Evolutionary conservation across 1,140 invertebrate genomes (phyloP), one percentile per base, ranked within the genome.

Genomic region (Lysiphlebus fabarum): DNA sequence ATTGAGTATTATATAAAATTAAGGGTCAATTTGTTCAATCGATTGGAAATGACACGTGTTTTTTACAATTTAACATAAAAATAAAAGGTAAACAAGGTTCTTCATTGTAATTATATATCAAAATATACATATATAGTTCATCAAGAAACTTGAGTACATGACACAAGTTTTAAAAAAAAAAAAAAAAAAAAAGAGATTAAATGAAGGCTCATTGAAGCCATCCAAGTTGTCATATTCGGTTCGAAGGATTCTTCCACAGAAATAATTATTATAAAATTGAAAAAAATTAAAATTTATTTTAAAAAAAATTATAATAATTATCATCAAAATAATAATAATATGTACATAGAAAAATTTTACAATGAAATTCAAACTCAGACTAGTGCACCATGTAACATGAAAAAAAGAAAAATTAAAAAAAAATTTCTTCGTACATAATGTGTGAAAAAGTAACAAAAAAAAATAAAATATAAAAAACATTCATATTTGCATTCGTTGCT

Each of bases 41-140:
- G 61, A 72, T 70, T 68, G 69, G 70, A 73, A 73, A 62, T 71
- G 73, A 74, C 72, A 74, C 70, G 70, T 73, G 72, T 73, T 72
- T 70, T 65, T 53, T 70, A 67, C 66, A 68, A 57, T 73, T 70
- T 65, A 67, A 69, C 64, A 56, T 40, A 38, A 40, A 53, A 8
- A 55, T 48, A 42, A 43, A 17, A 47, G 58, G 49, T 48, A 26
- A 60, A 42, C 53, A 56, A 58, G 47, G 48, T n/a, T 56, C 5
- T 14, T 50, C 51, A 42, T 55, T 66, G 70, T 68, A 71, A 72
- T 59, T 57, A 49, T 67, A 73, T 67, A 67, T 53, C 43, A n/a
- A n/a, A n/a, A n/a, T n/a, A n/a, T n/a, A n/a, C n/a, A n/a, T 41
- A 7, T 11, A 41, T 41, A 41, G 17, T 41, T 9, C 5, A 4